Evolutionary conservation across 1,140 invertebrate genomes (phyloP), one percentile per base, ranked within the genome.

Genomic region (Nomia melanderi): DNA sequence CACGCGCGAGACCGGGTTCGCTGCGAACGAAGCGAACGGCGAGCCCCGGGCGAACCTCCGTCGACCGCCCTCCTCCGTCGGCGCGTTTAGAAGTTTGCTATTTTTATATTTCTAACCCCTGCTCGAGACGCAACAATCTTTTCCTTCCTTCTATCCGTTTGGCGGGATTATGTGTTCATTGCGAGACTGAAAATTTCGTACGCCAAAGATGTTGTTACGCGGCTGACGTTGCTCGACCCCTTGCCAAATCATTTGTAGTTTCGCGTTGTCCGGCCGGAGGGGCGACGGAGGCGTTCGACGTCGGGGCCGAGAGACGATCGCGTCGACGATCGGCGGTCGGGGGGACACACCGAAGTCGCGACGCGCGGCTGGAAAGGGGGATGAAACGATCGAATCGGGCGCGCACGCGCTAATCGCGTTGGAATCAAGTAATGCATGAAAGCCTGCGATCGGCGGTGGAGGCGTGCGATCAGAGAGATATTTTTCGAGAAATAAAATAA

Each of bases 391-490:
- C 4, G 41, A 17, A 44, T 14, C 14, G 2, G 2, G 12, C 6
- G 20, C 41, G 41, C 1, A 3, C 41, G 41, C 9, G 41, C 41
- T 12, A 4, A 44, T 44, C 41, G 12, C 31, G 54, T 79, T 82
- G 82, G 77, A 87, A 85, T 86, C 69, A 87, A 87, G 83, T 81
- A 82, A 85, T 83, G 85, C 77, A 83, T 88, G 78, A 82, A 85
- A 77, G 53, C 29, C 62, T 33, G 44, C 25, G 44, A 69, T 47
- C 36, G 41, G 57, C 41, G 62, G 31, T 39, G 47, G 65, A 29
- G 50, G 70, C 25, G 59, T 47, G 47, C 66, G 53, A 56, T 41
- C 75, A 56, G 76, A 41, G 23, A 64, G 65, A 62, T 83, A 82
- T 82, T 82, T 81, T 83, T 78, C 70, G 54, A 47, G 25, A 60